phyloP scores from a whole-genome alignment of 1,140 invertebrate genomes.

The Ctenoplectra terminalis region DNA sequence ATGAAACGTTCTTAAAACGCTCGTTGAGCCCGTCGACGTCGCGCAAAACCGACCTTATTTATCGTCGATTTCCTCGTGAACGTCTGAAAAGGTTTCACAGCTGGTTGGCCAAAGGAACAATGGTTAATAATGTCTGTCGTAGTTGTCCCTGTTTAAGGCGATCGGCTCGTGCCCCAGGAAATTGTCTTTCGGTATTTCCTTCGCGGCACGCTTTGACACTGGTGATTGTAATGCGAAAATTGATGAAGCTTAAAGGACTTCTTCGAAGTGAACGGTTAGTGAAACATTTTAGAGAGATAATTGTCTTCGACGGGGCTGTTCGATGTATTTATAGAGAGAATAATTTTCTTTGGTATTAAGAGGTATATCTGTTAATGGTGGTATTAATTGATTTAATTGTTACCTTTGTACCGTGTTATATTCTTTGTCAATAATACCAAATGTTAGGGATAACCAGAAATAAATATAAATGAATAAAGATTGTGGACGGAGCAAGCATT shows the following conservation, averaged over 20 bases:
- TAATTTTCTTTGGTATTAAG: not conserved
- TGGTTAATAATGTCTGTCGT: constrained; percentile 45
- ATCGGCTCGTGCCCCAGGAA: constrained; percentile 33
- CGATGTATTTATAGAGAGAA: too few species aligned
- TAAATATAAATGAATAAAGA: too few species aligned
- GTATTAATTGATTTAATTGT: too few species aligned
- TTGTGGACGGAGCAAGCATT: too few species aligned
- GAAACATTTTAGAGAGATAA: not conserved
- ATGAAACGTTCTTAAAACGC: constrained; percentile 58
- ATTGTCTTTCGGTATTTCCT: constrained; percentile 39
- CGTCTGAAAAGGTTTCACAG: constrained; percentile 42
- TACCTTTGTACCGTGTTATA: not conserved
- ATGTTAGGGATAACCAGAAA: too few species aligned
- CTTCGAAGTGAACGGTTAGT: not conserved
- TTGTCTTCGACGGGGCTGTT: not conserved
- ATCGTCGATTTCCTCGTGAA: constrained; percentile 57
- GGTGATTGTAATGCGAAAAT: not conserved
- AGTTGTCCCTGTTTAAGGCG: constrained; percentile 31
- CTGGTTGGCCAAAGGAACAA: constrained; percentile 40
- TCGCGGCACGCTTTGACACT: not conserved
- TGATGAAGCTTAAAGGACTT: constrained; percentile 32
- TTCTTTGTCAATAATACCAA: too few species aligned
- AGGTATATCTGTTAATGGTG: too few species aligned
- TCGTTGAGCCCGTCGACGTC: constrained; percentile 57
- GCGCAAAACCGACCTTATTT: constrained; percentile 65